phyloP scores from a whole-genome alignment of 2,888 invertebrate genomes.

The Leistus spinibarbis region DNA sequence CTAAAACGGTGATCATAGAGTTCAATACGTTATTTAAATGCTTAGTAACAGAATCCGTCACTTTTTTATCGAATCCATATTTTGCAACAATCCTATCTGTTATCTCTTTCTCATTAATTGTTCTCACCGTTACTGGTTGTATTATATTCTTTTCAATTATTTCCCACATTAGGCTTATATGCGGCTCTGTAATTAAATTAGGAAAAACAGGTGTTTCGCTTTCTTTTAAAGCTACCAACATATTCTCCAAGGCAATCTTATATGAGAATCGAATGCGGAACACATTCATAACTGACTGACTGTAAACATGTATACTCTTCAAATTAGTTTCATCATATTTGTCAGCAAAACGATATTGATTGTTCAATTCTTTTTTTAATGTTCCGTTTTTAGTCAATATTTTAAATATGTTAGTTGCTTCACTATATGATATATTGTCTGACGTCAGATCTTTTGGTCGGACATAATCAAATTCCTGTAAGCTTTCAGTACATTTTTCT shows the following conservation, averaged over 20 bases:
- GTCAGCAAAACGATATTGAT: conserved; percentile 26
- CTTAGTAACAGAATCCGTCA: conserved; percentile 8
- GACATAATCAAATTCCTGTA: conserved; percentile 41
- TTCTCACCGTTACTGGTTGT: conserved; percentile 19
- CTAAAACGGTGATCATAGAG: conserved; percentile 26
- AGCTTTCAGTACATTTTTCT: conserved; percentile 17
- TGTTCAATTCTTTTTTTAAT: conserved; percentile 12
- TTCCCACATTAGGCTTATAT: conserved; percentile 37
- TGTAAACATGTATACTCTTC: conserved; percentile 37
- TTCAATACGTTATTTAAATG: conserved; percentile 31
- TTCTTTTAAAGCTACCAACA: conserved; percentile 31
- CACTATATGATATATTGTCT: conserved; percentile 24
- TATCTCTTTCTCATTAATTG: neutral
- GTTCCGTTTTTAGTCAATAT: conserved; percentile 22
- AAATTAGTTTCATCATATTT: conserved; percentile 32
- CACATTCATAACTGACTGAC: conserved; percentile 29
- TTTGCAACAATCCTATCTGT: conserved; percentile 10
- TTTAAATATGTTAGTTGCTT: conserved; percentile 37
- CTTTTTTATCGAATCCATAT: conserved; percentile 5
- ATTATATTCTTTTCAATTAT: conserved; percentile 39
- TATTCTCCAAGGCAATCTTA: conserved; percentile 39
- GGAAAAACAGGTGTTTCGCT: conserved; percentile 19
- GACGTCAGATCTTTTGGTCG: conserved; percentile 39
- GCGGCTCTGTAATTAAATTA: conserved; percentile 37
- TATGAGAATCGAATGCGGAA: conserved; percentile 38